Evolutionary conservation across 2,113 vertebrate genomes (phyloP).

Genomic region (Uria aalge): DNA sequence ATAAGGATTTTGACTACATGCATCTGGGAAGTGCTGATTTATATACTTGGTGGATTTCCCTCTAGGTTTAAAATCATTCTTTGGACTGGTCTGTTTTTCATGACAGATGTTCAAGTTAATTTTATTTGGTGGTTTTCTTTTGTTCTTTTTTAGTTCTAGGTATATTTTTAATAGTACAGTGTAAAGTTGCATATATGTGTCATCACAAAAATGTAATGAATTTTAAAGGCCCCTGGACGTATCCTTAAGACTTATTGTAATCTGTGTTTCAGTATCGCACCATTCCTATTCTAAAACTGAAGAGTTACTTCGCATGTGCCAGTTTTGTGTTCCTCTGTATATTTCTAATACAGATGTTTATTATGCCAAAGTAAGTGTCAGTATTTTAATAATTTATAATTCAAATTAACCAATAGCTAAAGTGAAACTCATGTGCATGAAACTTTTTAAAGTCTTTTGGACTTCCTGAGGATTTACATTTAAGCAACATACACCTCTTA

Average conservation of each 20-base stretch:
- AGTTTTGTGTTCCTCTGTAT: conserved; percentile 88
- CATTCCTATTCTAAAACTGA: conserved; percentile 85
- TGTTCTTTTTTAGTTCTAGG: neutral
- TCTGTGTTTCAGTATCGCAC: conserved; percentile 85
- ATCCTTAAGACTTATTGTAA: neutral
- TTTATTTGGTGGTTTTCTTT: neutral
- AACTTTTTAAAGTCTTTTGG: neutral
- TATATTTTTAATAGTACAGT: neutral
- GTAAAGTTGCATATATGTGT: neutral
- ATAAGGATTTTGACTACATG: neutral
- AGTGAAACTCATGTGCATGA: neutral
- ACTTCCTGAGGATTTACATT: neutral
- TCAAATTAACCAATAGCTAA: neutral
- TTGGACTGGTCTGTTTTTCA: neutral
- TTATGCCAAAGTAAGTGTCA: conserved; percentile 81
- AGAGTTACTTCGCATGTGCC: conserved; percentile 87
- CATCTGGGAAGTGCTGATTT: neutral
- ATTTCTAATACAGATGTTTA: conserved; percentile 85
- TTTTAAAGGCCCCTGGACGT: neutral
- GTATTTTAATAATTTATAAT: neutral
- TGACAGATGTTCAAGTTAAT: neutral
- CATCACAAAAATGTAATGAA: neutral
- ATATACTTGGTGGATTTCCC: neutral
- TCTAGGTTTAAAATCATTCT: neutral
- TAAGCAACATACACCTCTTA: neutral